Base-by-base conservation (phyloP, 2,797 vertebrate species). In the Lindbergichthys nudifrons region DNA sequence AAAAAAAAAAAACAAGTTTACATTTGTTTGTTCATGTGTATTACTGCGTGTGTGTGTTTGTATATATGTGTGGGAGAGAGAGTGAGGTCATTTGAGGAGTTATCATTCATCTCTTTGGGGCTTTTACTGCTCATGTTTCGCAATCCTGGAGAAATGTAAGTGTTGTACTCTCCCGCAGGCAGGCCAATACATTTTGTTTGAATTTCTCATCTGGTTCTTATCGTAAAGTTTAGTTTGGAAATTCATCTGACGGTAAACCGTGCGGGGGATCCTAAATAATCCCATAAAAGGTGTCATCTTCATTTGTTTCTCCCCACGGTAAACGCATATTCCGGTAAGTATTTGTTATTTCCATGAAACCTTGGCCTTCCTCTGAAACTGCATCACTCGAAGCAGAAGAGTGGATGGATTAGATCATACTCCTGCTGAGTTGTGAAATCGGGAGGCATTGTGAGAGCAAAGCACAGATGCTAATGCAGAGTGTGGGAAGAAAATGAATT, bases 171-270 rank as follows among this genome's bases (percentile, higher is more conserved):
- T 30, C 3, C 77, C 26, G 26, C 26, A 26, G 4, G 26, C 26
- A 26, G 26, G 26, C 26, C 26, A 26, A 26, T 26, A 26, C 4
- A 26, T 26, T 5, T 36, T 36, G 8, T 80, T 58, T 69, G 10
- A 81, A 80, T 73, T 66, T 82, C 50, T 75, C 52, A 63, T 71
- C 39, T 83, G 83, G 48, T 81, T 83, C 52, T 56, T 4, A 46
- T 77, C 42, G 62, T 77, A n/a, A 43, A 45, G 12, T 53, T 51
- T 26, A 26, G 26, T 26, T 26, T 26, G 26, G 26, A 26, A 26
- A 26, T 0, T 1, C 46, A 48, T 63, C 4, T 36, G 45, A 47
- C 16, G 7, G 11, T 15, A 50, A 73, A 5, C 2, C 41, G 32
- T 47, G 21, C 0, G 2, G 5, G 21, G 13, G 42, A 14, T 50